These are phyloP conservation scores for Portunus trituberculatus DNA, from an alignment of 1,140 invertebrate genomes.

Conservation along the genomic window DNA sequence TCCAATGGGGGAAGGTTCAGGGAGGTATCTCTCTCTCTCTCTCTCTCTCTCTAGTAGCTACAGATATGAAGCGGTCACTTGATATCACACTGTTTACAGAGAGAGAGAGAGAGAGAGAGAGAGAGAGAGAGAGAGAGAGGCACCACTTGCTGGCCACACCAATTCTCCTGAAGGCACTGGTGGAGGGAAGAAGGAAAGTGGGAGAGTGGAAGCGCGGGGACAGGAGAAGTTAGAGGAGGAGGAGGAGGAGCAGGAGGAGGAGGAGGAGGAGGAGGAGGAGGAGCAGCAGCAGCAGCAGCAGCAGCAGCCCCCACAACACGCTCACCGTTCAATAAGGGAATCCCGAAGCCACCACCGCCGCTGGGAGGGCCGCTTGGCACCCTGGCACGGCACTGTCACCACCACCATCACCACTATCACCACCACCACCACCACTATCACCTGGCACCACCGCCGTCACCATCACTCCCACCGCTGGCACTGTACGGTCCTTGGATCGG, in stretches of 20 bases:
- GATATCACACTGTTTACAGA: neutral
- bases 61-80: neutral
- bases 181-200: constrained; percentile 15
- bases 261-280: constrained; percentile 18
- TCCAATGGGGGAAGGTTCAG: too few species aligned
- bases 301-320: neutral
- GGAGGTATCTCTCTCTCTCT: neutral
- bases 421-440: too few species aligned
- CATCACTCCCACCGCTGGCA: neutral
- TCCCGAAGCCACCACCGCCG: constrained; percentile 36
- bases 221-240: neutral
- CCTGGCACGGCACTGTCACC: constrained; percentile 4
- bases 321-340: constrained; percentile 55
- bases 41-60: too few species aligned
- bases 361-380: neutral
- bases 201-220: neutral
- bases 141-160: neutral
- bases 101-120: constrained; percentile 38
- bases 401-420: neutral
- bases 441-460: too few species aligned
- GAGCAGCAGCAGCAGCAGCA: neutral
- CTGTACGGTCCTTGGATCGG: neutral
- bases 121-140: constrained; percentile 53
- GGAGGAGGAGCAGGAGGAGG: neutral
- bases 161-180: neutral